Conservation (phyloP, 2,888 invertebrate genomes). For the Chaitophorus viminalis region DNA sequence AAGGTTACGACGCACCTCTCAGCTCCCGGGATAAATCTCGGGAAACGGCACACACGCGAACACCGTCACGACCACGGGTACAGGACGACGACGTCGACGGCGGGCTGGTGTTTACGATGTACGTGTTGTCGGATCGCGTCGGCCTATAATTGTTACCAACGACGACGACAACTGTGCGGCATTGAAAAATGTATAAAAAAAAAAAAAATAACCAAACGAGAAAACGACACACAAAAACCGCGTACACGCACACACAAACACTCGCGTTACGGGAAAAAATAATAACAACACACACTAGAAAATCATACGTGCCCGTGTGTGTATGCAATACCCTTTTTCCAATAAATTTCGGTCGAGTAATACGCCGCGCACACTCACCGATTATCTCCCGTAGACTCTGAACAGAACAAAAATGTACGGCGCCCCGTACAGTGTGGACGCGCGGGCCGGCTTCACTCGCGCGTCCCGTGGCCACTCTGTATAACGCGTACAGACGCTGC, state of each 20-base stretch:
- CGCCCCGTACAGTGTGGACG: conserved; percentile 53
- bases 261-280: neutral
- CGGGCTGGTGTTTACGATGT: neutral
- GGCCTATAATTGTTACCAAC: neutral
- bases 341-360: conserved; percentile 61
- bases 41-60: conserved; percentile 35
- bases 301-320: conserved; percentile 58
- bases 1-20: conserved; percentile 60
- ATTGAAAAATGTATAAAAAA: no score
- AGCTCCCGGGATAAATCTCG: conserved; percentile 10
- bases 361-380: conserved; percentile 62
- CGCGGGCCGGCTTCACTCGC: conserved; percentile 40
- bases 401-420: conserved; percentile 61
- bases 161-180: neutral
- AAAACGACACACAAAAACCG: conserved; percentile 9
- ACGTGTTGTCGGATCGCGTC: neutral
- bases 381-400: conserved; percentile 60
- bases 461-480: conserved; percentile 60
- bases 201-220: neutral
- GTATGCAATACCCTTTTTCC: conserved; percentile 57
- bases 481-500: conserved; percentile 48
- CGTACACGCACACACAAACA: conserved; percentile 39
- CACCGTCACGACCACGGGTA: conserved; percentile 18
- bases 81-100: neutral
- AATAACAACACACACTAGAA: conserved; percentile 57